phyloP scores from a whole-genome alignment of 1,140 invertebrate species.

The Drosophila fuyamai region DNA sequence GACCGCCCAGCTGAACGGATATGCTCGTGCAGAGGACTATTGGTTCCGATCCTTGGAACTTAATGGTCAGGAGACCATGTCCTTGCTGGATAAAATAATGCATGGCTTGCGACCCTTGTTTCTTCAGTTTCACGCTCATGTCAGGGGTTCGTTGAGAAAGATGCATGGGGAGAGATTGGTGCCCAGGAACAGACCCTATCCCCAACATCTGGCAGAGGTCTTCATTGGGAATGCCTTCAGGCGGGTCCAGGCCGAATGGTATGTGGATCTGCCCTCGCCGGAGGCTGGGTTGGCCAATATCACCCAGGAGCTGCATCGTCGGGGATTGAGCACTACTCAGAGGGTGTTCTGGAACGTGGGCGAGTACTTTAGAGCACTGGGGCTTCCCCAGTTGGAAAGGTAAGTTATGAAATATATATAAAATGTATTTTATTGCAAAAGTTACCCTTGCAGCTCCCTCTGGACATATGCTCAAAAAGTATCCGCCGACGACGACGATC shows the following conservation, averaged over 20 bases:
- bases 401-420: slow-evolving; percentile 10
- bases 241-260: slow-evolving; percentile 42
- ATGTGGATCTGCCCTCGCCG: slow-evolving; percentile 61
- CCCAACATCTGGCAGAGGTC: slow-evolving; percentile 73
- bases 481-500: slow-evolving; percentile 36
- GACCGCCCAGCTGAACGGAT: slow-evolving; percentile 70
- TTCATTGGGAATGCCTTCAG: slow-evolving; percentile 75
- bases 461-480: slow-evolving; percentile 60
- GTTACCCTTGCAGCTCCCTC: slow-evolving; percentile 23
- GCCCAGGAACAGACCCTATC: slow-evolving; percentile 56
- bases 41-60: slow-evolving; percentile 71
- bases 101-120: slow-evolving; percentile 57
- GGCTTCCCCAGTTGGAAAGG: slow-evolving; percentile 62
- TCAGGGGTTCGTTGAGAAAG: slow-evolving; percentile 59
- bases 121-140: slow-evolving; percentile 78
- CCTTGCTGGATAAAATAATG: slow-evolving; percentile 57
- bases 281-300: slow-evolving; percentile 55
- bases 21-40: slow-evolving; percentile 58
- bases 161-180: slow-evolving; percentile 63
- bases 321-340: slow-evolving; percentile 57
- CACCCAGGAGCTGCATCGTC: slow-evolving; percentile 57
- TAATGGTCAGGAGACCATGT: slow-evolving; percentile 30
- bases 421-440: too few species aligned
- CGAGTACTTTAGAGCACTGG: slow-evolving; percentile 67
- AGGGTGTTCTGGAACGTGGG: slow-evolving; percentile 75